These are phyloP conservation scores for Euura lappo DNA, from an alignment of 1,140 invertebrate genomes.

Conservation along the genomic window DNA sequence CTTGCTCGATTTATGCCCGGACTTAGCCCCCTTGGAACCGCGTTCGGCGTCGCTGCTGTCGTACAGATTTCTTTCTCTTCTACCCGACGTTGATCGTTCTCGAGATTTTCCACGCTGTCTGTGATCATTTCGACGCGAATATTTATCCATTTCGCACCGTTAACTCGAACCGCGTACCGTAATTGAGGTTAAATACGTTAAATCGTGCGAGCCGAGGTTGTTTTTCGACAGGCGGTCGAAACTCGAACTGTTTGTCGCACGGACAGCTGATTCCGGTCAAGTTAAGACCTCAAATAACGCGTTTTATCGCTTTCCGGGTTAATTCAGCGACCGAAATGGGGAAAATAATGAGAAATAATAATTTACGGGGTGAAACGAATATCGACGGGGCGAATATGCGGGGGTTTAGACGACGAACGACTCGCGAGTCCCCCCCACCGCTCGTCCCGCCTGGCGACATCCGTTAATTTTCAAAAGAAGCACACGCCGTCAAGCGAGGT, in stretches of 20 bases:
- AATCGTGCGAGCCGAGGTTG: not conserved
- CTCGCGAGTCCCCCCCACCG: conserved; percentile 15
- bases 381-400: not conserved
- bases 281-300: not conserved
- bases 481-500: conserved; percentile 24
- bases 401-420: not conserved
- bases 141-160: conserved; percentile 35
- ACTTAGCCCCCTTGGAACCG: conserved; percentile 24
- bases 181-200: too few species aligned
- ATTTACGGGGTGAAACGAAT: not conserved
- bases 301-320: not conserved
- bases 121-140: conserved; percentile 23
- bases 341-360: not conserved
- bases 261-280: conserved; percentile 32
- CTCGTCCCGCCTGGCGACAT: conserved; percentile 27
- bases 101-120: conserved; percentile 17
- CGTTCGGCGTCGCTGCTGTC: conserved; percentile 16
- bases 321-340: not conserved
- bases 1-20: conserved; percentile 22
- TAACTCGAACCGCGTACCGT: too few species aligned
- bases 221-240: not conserved
- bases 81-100: not conserved
- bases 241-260: not conserved
- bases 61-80: conserved; percentile 11
- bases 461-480: conserved; percentile 46